A percentile compares a stretch with the other conserved stretches of the same genome.
phyloP scores from a whole-genome alignment of 2,797 vertebrate genomes.

The Microtus agrestis region DNA sequence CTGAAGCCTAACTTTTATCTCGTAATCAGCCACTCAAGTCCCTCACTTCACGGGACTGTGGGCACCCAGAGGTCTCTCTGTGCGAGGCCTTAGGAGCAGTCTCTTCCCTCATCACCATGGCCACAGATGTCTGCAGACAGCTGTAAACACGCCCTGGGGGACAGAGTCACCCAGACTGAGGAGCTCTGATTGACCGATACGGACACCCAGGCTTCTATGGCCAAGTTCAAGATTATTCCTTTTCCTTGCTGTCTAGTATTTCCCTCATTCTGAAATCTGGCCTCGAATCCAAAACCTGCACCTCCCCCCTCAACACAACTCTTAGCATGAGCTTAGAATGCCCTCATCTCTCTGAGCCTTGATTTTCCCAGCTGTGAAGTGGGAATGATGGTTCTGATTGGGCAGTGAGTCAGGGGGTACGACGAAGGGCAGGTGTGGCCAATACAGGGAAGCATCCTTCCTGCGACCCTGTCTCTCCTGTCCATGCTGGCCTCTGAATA shows the following conservation, averaged over 20 bases:
- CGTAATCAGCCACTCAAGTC: neutral
- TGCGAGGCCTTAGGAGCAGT: no score
- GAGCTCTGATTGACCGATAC: neutral
- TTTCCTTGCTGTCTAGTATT: neutral
- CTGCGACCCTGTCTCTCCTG: neutral
- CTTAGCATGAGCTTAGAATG: neutral
- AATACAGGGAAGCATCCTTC: neutral
- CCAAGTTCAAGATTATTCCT: no score
- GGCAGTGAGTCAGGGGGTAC: neutral
- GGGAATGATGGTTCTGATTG: neutral
- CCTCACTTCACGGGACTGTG: neutral
- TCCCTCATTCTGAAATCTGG: neutral
- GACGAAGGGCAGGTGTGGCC: neutral
- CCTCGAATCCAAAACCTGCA: neutral
- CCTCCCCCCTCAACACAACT: neutral
- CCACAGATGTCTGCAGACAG: neutral
- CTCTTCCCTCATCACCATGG: neutral
- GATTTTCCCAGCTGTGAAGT: neutral
- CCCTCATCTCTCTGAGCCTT: neutral
- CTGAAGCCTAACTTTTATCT: neutral
- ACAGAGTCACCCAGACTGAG: neutral
- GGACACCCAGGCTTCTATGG: neutral
- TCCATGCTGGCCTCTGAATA: neutral
- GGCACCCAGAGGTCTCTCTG: neutral
- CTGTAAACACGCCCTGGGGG: neutral